A percentile compares a stretch with the other conserved stretches of the same genome.
phyloP scores from a whole-genome alignment of 1,140 invertebrate species.

The Pantala flavescens region DNA sequence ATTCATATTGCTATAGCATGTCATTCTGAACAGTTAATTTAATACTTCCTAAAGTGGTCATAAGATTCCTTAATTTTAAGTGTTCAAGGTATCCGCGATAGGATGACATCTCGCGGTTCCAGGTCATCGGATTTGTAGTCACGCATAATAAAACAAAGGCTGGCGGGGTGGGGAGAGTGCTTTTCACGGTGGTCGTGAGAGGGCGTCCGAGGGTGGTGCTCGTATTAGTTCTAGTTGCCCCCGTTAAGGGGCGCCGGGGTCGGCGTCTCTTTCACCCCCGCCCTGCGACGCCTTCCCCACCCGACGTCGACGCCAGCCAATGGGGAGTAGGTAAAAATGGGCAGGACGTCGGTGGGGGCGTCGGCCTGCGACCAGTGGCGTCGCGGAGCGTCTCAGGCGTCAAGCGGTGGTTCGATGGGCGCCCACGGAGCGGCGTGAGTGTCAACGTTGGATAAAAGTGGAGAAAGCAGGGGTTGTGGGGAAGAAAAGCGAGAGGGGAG shows the following conservation, averaged over 20 bases:
- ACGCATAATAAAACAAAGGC: not conserved
- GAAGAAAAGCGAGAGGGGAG: not conserved
- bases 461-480: not conserved
- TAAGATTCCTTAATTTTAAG: too few relatives aligned
- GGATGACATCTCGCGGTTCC: too few relatives aligned
- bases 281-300: not conserved
- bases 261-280: not conserved
- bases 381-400: not conserved
- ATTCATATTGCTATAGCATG: too few relatives aligned
- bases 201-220: not conserved
- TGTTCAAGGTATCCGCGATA: too few relatives aligned
- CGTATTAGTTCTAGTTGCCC: not conserved
- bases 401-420: not conserved
- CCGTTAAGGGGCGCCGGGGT: not conserved
- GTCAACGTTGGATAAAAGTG: not conserved
- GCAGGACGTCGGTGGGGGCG: not conserved
- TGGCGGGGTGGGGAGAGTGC: not conserved
- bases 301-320: not conserved
- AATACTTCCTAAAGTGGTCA: too few relatives aligned
- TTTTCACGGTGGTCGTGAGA: not conserved
- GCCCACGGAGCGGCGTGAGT: not conserved
- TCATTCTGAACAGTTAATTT: too few relatives aligned
- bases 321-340: not conserved
- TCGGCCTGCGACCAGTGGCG: not conserved
- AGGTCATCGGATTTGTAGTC: too few relatives aligned